Percentiles rank a stretch among this genome's conserved stretches.
Evolutionary conservation across 2,113 vertebrate genomes (phyloP).

Genomic region (Nymphicus hollandicus): DNA sequence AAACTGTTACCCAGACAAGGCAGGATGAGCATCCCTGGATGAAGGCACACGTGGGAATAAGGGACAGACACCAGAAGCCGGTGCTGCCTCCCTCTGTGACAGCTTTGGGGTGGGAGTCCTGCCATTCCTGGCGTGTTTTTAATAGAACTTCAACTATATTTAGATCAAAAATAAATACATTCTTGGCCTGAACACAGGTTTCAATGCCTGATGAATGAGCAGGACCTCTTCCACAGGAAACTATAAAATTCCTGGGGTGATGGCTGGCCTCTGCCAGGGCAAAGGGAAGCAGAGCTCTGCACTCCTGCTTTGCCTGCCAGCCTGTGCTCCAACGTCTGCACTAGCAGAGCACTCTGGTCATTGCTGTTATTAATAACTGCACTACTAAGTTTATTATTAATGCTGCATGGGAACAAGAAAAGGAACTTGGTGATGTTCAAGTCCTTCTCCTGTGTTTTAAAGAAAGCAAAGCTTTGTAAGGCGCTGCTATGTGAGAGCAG

Average conservation of each 20-base stretch:
- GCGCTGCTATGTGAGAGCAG: neutral
- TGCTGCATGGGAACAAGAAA: neutral
- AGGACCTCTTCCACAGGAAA: constrained; percentile 5
- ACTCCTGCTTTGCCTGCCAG: neutral
- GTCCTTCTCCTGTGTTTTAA: neutral
- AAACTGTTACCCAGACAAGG: accelerated
- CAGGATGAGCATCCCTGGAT: accelerated
- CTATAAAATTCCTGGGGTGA: neutral
- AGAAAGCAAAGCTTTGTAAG: neutral
- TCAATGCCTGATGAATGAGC: constrained; percentile 41
- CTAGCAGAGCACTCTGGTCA: accelerated
- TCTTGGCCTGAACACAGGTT: neutral
- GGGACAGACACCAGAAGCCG: accelerated
- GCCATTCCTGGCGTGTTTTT: neutral
- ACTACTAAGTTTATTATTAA: neutral
- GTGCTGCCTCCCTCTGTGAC: accelerated
- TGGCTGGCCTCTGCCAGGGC: accelerated
- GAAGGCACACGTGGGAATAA: accelerated
- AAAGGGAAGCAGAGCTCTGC: neutral
- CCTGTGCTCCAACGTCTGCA: accelerated
- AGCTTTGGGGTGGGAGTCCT: accelerated
- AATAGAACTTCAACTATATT: neutral
- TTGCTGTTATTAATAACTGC: neutral
- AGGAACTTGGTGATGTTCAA: neutral
- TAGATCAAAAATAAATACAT: constrained; percentile 13